Base-by-base conservation (phyloP, 2,113 vertebrate species). In the Melanerpes aurifrons region DNA sequence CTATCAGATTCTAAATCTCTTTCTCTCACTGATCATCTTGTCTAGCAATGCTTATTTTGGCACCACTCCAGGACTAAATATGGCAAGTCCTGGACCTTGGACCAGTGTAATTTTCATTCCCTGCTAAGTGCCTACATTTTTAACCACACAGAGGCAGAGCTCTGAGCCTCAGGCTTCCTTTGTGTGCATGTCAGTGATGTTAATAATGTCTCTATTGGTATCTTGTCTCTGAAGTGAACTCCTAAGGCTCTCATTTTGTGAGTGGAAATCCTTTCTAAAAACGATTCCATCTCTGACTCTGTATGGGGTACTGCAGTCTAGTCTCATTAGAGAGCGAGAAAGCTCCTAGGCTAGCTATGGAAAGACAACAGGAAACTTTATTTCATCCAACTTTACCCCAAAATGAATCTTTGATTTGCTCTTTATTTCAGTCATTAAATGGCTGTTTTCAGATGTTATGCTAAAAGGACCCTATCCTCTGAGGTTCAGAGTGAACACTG, bases 141-240 rank as follows among this genome's bases (percentile, higher is more conserved):
- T 93, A 97, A 91, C 95, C 93, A 93, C 92, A 94, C 89, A 96
- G 97, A 94, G 87, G 95, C 90, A 92, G 94, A 96, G 90, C 93
- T 94, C 77, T 66, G 90, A 95, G 94, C 94, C 94, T 94, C 93
- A 90, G 78, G 90, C 94, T 96, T 94, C 95, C 87, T 97, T 96
- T 97, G 92, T 97, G 91, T 94, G 94, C 89, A 85, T 97, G 95
- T 97, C 96, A 96, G 92, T 86, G 94, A 95, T 97, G 96, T 95
- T 97, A 97, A 97, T 97, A 96, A 96, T 91, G 96, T 95, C 96
- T 96, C 95, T 90, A 94, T 96, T 95, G 96, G 95, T 96, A 93
- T 96, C 95, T 96, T 96, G 95, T 96, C 95, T 97, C 92, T 96
- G 95, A 96, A 97, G 92, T 93, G 89, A 97, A 95, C 93, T 97